phyloP scores from a whole-genome alignment of 2,888 invertebrate genomes.

The Eumacrocentrus americanus region DNA sequence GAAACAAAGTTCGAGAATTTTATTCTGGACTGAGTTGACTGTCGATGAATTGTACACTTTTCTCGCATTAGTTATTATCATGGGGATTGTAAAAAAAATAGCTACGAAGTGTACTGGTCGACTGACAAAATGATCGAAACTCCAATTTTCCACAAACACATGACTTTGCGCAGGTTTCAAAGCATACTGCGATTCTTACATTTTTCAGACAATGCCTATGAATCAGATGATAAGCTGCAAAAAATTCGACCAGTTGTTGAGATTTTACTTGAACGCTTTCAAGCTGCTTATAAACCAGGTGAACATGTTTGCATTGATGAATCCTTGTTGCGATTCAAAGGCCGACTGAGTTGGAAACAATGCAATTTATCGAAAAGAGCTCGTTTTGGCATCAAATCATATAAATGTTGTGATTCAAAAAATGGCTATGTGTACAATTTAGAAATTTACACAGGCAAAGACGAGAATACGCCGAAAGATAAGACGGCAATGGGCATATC shows the following conservation, averaged over 20 bases:
- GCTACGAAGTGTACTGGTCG: constrained; percentile 16
- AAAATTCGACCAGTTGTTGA: not conserved
- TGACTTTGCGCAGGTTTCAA: constrained; percentile 6
- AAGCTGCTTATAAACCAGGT: not conserved
- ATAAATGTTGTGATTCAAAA: too few species aligned
- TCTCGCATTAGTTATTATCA: constrained; percentile 12
- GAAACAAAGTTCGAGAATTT: constrained; percentile 18
- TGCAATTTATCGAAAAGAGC: not conserved
- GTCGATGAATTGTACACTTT: constrained; percentile 21
- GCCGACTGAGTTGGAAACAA: not conserved
- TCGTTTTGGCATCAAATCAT: not conserved
- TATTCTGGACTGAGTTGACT: constrained; percentile 2
- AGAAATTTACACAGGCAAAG: too few species aligned
- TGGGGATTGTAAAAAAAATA: constrained; percentile 20
- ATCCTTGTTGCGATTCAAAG: not conserved
- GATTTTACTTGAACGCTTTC: not conserved
- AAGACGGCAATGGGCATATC: too few species aligned
- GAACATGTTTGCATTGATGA: not conserved
- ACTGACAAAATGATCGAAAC: constrained; percentile 12
- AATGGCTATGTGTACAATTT: too few species aligned
- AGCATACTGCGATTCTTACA: constrained; percentile 18
- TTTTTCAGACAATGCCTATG: constrained; percentile 18
- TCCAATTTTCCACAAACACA: constrained; percentile 7
- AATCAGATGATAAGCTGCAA: constrained; percentile 13
- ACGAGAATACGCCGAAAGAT: too few species aligned